Evolutionary conservation across 2,888 invertebrate genomes (phyloP), one percentile per base, ranked within the genome.

Genomic region (Thecocarcelia acutangulata): DNA sequence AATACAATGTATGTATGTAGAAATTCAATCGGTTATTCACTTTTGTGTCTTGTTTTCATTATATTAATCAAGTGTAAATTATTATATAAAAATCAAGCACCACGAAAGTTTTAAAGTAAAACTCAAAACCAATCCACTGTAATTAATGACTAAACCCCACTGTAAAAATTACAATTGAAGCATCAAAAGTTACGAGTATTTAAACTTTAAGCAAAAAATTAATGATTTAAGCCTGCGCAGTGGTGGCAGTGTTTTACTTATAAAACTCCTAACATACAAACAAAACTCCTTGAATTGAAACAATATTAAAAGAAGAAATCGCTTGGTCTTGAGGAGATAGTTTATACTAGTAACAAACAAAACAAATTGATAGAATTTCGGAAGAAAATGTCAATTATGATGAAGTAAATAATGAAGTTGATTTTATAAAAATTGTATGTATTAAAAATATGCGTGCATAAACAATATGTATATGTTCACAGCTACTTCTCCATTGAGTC

Each of bases 241-340:
- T 90, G 90, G 90, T 90, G 90, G 90, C 90, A 90, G 90, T 90
- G 90, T 89, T 90, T 90, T 89, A 90, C 90, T 90, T 90, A 90
- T 78, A 48, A 78, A 82, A 82, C 82, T 82, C 78, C 70, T 75
- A 82, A 78, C 82, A 78, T 42, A 54, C 50, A 37, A 75, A 73
- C 17, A 44, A 86, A 88, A 86, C 85, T 84, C 46, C 68, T 68
- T 83, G 66, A 56, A 76, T 68, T 61, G 37, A 56, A 56, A 33
- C 37, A 40, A 70, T 69, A 77, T 17, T 42, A 66, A 74, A 63
- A 56, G 59, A 76, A 80, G 84, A 87, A 83, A 86, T 87, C 87
- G 87, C 87, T 87, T 88, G 87, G 89, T 88, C 88, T 88, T 87
- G 85, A 86, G 86, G 86, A 86, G 86, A 77, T 82, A 66, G 78